Percentiles rank a stretch among this genome's conserved stretches.
Evolutionary conservation across 2,797 vertebrate species (phyloP).

Genomic region (Urophycis tenuis): DNA sequence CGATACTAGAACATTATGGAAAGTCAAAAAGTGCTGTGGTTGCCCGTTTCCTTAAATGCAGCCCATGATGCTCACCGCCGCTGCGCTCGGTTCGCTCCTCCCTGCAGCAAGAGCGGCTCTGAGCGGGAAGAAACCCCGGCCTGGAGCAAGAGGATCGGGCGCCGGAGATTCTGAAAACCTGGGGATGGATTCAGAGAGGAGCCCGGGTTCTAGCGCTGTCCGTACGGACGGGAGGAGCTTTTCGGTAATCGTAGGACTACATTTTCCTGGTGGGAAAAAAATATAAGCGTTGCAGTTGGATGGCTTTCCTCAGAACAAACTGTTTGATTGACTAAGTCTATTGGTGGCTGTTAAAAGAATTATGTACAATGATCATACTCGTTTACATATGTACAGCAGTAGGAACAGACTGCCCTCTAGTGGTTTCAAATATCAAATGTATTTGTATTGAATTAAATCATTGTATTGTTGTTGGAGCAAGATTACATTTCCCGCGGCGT

Average conservation of each 20-base stretch:
- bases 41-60: slow-evolving; percentile 69
- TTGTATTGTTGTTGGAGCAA: too few species aligned
- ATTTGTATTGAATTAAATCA: not conserved
- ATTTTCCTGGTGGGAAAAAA: not conserved
- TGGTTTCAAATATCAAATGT: not conserved
- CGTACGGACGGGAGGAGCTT: slow-evolving; percentile 21
- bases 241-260: slow-evolving; percentile 2
- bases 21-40: slow-evolving; percentile 60
- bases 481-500: too few species aligned
- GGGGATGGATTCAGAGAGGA: not conserved
- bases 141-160: slow-evolving; percentile 43
- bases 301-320: not conserved
- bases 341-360: not conserved
- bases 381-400: not conserved
- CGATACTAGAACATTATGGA: slow-evolving; percentile 3
- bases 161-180: slow-evolving; percentile 33
- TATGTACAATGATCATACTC: not conserved
- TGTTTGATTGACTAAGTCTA: not conserved
- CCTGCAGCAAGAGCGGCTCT: slow-evolving; percentile 72
- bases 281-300: not conserved
- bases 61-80: slow-evolving; percentile 61
- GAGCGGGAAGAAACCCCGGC: slow-evolving; percentile 59
- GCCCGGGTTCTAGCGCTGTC: not conserved
- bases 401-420: not conserved
- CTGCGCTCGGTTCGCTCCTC: slow-evolving; percentile 71